Percentiles rank a stretch among this genome's conserved stretches.
phyloP scores from a whole-genome alignment of 1,140 invertebrate genomes.

The Diorhabda elongata region DNA sequence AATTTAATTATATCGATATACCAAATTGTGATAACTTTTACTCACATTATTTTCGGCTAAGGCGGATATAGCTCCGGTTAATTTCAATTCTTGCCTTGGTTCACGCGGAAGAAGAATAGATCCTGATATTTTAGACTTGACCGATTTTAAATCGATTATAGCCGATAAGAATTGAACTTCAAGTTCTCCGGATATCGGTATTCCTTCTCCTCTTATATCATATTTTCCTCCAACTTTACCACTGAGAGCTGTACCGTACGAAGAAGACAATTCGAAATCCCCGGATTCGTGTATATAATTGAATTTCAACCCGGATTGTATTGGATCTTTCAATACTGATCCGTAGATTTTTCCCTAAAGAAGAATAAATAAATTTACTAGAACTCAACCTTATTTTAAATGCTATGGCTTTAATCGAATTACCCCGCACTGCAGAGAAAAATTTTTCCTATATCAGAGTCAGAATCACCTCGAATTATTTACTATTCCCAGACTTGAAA shows the following conservation, averaged over 20 bases:
- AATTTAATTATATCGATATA: not conserved
- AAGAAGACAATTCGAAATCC: conserved; percentile 30
- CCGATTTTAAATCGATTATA: conserved; percentile 51
- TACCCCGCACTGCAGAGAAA: too few relatives aligned
- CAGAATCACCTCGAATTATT: too few relatives aligned
- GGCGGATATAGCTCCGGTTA: conserved; percentile 20
- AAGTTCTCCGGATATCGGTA: conserved; percentile 46
- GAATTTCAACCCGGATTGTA: conserved; percentile 32
- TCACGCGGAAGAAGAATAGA: conserved; percentile 19
- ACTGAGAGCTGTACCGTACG: conserved; percentile 31
- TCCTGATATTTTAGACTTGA: conserved; percentile 44
- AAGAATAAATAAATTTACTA: not conserved
- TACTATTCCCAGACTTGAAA: too few relatives aligned
- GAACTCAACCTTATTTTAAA: too few relatives aligned
- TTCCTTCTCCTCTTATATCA: conserved; percentile 40
- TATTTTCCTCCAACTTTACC: conserved; percentile 44
- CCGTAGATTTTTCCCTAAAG: conserved; percentile 42
- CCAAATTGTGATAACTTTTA: not conserved
- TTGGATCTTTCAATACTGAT: conserved; percentile 44
- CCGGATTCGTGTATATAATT: conserved; percentile 35
- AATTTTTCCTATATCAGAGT: too few relatives aligned
- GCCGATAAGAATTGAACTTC: conserved; percentile 49
- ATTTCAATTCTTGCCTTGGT: conserved; percentile 13
- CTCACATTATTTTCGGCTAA: conserved; percentile 23
- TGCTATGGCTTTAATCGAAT: too few relatives aligned